Percentiles rank a stretch among this genome's conserved stretches.
Conservation (phyloP, 2,888 invertebrate species). For the Tromatobia lineatoria region DNA sequence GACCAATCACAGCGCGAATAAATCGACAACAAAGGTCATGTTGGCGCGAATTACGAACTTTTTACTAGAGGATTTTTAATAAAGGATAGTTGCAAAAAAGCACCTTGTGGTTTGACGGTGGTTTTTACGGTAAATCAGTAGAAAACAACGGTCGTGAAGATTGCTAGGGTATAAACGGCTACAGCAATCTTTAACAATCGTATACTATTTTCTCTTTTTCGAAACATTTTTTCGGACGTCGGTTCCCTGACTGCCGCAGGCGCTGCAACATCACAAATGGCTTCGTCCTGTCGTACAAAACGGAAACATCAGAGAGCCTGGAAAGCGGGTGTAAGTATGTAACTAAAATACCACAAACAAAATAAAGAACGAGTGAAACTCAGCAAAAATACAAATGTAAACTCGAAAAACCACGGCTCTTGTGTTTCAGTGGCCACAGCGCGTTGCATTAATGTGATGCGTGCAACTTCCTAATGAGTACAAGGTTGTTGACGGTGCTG, state of each 20-base stretch:
- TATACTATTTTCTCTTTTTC: constrained; percentile 15
- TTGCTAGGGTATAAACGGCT: too few relatives aligned
- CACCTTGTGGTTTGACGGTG: too few relatives aligned
- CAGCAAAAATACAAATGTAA: neutral
- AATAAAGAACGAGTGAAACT: neutral
- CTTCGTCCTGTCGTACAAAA: neutral
- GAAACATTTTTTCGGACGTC: neutral
- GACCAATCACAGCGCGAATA: too few relatives aligned
- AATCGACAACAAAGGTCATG: too few relatives aligned
- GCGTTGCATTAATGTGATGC: constrained; percentile 1
- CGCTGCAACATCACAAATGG: constrained; percentile 1
- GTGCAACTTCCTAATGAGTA: constrained; percentile 3
- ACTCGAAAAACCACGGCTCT: constrained; percentile 2
- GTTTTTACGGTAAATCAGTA: too few relatives aligned
- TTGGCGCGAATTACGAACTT: too few relatives aligned
- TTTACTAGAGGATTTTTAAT: too few relatives aligned
- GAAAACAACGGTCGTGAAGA: too few relatives aligned
- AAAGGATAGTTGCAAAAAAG: too few relatives aligned
- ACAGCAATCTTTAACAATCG: too few relatives aligned
- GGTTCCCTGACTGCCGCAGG: neutral
- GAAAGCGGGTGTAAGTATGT: constrained; percentile 3
- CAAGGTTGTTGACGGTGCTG: neutral
- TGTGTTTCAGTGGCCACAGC: neutral
- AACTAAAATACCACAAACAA: constrained; percentile 12
- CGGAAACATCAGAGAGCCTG: constrained; percentile 30